Evolutionary conservation across 1,140 invertebrate genomes (phyloP), one percentile per base, ranked within the genome.

Genomic region (Drosophila orosa): DNA sequence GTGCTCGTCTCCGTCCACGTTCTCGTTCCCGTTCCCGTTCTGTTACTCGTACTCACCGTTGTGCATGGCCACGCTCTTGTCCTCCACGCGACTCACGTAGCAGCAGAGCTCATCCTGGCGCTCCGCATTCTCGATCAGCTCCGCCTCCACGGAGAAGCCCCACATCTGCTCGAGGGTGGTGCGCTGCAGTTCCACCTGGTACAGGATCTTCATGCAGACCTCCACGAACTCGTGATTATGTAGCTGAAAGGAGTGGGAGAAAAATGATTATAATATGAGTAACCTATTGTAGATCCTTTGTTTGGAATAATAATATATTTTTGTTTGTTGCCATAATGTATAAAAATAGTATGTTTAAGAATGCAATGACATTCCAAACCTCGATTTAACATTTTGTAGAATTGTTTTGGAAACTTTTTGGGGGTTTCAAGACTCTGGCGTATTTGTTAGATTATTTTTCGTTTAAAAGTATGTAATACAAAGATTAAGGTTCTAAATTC

Each of bases 131-230:
- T 99, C 98, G 61, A 98, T 98, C 48, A 99, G 94, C 92, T 99
- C 98, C 5, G 98, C 98, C 92, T 99, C 98, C 25, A 99, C 98
- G 61, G 97, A 98, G 93, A 99, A 98, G 65, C 98, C 98, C 96
- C 98, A 99, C 96, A 98, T 98, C 92, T 98, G 97, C 81, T 98
- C 97, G 74, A 98, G 93, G 13, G 96, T 97, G 57, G 94, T 96
- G 60, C 97, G 94, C 65, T 97, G 96, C 80, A 99, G 93, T 92
- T 99, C 98, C 65, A 99, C 97, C 95, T 99, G 98, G 93, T 99
- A 99, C 62, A 99, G 94, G 84, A 98, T 97, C 93, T 99, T 99
- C 75, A 97, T 97, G 93, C 98, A 98, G 15, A 99, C 97, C 93
- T 99, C 98, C 22, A 99, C 97, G 31, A 98, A 95, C 93, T 99